Evolutionary conservation across 1,140 invertebrate species (phyloP).

Genomic region (Drosophila parabipectinata): DNA sequence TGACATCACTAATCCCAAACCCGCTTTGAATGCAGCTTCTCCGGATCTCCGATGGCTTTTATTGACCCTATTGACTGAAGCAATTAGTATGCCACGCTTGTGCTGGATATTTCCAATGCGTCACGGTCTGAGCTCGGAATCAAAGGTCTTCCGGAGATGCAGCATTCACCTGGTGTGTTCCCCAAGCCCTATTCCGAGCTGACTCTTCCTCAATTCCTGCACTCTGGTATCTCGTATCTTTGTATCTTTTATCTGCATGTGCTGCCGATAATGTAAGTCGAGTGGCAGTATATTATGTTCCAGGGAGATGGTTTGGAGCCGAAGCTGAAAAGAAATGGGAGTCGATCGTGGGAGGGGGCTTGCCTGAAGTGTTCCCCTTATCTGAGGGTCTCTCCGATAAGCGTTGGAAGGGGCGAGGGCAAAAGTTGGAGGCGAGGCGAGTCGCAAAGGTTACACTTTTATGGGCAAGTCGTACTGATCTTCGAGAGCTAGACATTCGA

Average conservation of each 20-base stretch:
- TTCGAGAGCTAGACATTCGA: slow-evolving; percentile 3
- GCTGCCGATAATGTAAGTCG: slow-evolving; percentile 24
- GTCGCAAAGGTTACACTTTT: slow-evolving; percentile 1
- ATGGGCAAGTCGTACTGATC: slow-evolving; percentile 14
- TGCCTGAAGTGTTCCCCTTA: slow-evolving; percentile 35
- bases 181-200: neutral
- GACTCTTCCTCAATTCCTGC: neutral
- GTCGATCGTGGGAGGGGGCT: slow-evolving; percentile 14
- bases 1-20: slow-evolving; percentile 31
- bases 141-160: slow-evolving; percentile 35
- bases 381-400: slow-evolving; percentile 22
- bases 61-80: slow-evolving; percentile 52
- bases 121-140: slow-evolving; percentile 37
- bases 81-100: slow-evolving; percentile 64
- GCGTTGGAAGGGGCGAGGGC: neutral
- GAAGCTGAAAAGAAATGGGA: neutral
- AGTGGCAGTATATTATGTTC: slow-evolving; percentile 2
- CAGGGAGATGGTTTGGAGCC: neutral
- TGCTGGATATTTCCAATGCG: slow-evolving; percentile 37
- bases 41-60: slow-evolving; percentile 30
- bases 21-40: slow-evolving; percentile 6
- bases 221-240: slow-evolving; percentile 16
- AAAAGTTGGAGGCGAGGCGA: neutral
- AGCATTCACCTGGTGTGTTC: slow-evolving; percentile 11
- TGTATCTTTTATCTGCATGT: slow-evolving; percentile 39